These are phyloP conservation scores for Spodoptera littoralis DNA, from an alignment of 2,888 invertebrate species.

Conservation along the genomic window DNA sequence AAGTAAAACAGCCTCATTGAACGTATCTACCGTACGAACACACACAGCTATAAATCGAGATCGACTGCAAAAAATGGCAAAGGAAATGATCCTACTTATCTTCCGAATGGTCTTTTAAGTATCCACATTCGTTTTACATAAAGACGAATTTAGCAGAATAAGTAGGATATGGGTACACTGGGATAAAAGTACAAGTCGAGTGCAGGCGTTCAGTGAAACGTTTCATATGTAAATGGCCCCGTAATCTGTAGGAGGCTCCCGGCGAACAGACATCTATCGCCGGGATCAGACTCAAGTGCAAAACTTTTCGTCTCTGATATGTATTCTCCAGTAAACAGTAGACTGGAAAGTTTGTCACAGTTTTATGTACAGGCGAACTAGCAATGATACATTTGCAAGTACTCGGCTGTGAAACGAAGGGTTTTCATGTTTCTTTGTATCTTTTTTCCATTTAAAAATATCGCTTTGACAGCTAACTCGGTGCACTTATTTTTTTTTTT, in stretches of 20 bases:
- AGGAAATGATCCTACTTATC: conserved; percentile 61
- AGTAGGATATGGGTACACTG: conserved; percentile 69
- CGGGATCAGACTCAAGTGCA: conserved; percentile 73
- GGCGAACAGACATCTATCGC: conserved; percentile 79
- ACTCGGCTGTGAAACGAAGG: conserved; percentile 31
- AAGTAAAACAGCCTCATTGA: conserved; percentile 15
- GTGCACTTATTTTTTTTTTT: conserved; percentile 2
- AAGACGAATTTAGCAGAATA: conserved; percentile 64
- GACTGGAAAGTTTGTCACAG: conserved; percentile 64
- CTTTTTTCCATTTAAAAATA: conserved; percentile 41
- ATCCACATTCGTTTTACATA: conserved; percentile 70
- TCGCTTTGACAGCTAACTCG: conserved; percentile 29
- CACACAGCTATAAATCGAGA: conserved; percentile 50
- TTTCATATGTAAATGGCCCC: conserved; percentile 85
- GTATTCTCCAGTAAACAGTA: conserved; percentile 69
- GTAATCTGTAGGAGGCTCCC: conserved; percentile 81
- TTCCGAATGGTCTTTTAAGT: conserved; percentile 65
- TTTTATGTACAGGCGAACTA: conserved; percentile 63
- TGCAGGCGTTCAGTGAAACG: conserved; percentile 83
- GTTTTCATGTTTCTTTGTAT: conserved; percentile 28
- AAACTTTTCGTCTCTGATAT: conserved; percentile 75
- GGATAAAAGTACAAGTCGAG: conserved; percentile 77
- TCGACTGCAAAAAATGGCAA: conserved; percentile 58
- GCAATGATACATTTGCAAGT: conserved; percentile 58
- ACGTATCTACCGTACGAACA: conserved; percentile 22